Conservation (phyloP, 2,797 vertebrate genomes). For the Percopsis omiscomaycus region DNA sequence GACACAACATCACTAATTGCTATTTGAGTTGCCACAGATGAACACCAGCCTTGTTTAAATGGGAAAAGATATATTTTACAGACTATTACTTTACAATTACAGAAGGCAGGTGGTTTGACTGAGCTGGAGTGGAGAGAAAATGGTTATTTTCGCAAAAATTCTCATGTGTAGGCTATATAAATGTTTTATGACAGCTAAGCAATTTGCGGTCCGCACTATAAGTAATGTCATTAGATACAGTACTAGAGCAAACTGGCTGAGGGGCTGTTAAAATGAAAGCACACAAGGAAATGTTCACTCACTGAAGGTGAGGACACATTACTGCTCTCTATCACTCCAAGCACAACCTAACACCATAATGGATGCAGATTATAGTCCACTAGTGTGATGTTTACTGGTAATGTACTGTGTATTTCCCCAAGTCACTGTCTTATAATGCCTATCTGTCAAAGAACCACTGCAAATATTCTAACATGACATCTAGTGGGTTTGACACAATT, state of each 20-base stretch:
- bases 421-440: constrained; percentile 31
- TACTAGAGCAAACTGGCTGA: too few species aligned
- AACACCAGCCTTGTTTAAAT: constrained; percentile 87
- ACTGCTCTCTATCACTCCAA: too few species aligned
- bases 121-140: too few species aligned
- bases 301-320: too few species aligned
- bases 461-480: not conserved
- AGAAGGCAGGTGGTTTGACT: constrained; percentile 38
- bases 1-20: constrained; percentile 72
- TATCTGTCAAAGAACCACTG: constrained; percentile 14
- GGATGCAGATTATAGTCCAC: constrained; percentile 52
- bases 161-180: too few species aligned
- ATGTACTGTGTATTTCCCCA: constrained; percentile 39
- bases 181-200: too few species aligned
- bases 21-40: constrained; percentile 86
- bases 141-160: too few species aligned
- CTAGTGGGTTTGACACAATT: not conserved
- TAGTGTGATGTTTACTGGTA: constrained; percentile 22
- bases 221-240: too few species aligned
- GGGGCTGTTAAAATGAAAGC: too few species aligned
- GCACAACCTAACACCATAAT: constrained; percentile 77
- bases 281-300: too few species aligned
- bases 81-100: constrained; percentile 73
- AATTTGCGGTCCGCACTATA: too few species aligned
- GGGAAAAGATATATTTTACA: constrained; percentile 71